phyloP scores from a whole-genome alignment of 2,113 vertebrate genomes.

The Aegotheles bennettii region DNA sequence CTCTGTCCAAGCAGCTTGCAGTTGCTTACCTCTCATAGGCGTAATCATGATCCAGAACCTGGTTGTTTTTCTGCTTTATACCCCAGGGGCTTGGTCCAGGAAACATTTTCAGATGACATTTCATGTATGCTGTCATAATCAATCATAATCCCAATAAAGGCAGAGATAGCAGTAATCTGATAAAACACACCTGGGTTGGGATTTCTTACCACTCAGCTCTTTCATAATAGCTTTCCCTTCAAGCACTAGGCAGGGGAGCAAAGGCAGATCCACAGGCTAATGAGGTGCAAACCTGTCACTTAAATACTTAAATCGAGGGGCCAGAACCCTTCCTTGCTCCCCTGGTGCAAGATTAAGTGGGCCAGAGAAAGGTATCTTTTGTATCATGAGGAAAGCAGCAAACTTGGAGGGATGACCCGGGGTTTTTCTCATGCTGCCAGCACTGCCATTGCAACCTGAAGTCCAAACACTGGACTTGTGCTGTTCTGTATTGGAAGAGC shows the following conservation, averaged over 20 bases:
- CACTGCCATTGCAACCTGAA: not conserved
- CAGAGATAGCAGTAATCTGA: not conserved
- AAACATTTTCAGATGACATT: not conserved
- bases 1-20: not conserved
- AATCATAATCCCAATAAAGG: not conserved
- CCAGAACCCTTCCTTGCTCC: not conserved
- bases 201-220: not conserved
- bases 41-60: not conserved
- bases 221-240: not conserved
- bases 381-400: not conserved
- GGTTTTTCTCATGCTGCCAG: not conserved
- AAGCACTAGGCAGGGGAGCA: not conserved
- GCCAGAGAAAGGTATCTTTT: not conserved
- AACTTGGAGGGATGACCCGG: accelerated
- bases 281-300: not conserved
- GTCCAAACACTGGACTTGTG: not conserved
- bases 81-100: not conserved
- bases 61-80: not conserved
- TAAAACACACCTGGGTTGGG: not conserved
- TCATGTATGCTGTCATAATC: not conserved
- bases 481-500: not conserved
- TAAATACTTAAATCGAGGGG: not conserved
- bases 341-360: not conserved
- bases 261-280: not conserved
- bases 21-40: not conserved